These are phyloP conservation scores for Vollenhovia emeryi DNA, from an alignment of 1,140 invertebrate species.

Conservation along the genomic window DNA sequence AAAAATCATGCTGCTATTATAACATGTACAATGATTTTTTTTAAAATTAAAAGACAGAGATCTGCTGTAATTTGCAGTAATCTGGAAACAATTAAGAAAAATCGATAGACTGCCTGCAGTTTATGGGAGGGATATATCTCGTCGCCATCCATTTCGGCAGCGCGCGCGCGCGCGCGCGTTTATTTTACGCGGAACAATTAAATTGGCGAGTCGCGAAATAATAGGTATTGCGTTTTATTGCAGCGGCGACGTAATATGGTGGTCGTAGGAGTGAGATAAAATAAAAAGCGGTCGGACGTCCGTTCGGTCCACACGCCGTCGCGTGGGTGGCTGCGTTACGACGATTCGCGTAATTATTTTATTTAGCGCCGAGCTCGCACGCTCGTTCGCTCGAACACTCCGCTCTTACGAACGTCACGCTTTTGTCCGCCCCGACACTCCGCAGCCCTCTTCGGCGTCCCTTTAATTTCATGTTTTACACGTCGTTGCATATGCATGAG, in stretches of 20 bases:
- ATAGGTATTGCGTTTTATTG: conserved; percentile 31
- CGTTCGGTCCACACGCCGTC: background rate
- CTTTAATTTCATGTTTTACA: conserved; percentile 48
- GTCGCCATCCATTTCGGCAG: background rate
- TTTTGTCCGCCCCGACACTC: background rate
- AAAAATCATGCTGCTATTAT: background rate
- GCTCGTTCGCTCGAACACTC: background rate
- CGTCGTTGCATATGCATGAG: conserved; percentile 27
- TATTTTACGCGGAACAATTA: conserved; percentile 18
- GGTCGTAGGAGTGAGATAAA: background rate
- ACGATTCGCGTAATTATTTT: conserved; percentile 51
- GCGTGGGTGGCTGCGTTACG: conserved; percentile 29
- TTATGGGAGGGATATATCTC: background rate
- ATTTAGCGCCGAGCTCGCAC: conserved; percentile 16
- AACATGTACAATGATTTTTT: background rate
- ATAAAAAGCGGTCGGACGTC: conserved; percentile 3
- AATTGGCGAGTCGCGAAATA: background rate
- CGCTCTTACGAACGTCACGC: background rate
- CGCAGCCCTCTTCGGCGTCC: background rate
- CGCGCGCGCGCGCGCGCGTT: background rate
- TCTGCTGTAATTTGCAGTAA: background rate
- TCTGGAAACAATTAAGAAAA: background rate
- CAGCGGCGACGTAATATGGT: background rate
- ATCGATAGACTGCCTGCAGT: background rate
- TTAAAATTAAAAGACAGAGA: background rate